phyloP scores from a whole-genome alignment of 2,113 vertebrate species.

The Triplophysa tibetana region DNA sequence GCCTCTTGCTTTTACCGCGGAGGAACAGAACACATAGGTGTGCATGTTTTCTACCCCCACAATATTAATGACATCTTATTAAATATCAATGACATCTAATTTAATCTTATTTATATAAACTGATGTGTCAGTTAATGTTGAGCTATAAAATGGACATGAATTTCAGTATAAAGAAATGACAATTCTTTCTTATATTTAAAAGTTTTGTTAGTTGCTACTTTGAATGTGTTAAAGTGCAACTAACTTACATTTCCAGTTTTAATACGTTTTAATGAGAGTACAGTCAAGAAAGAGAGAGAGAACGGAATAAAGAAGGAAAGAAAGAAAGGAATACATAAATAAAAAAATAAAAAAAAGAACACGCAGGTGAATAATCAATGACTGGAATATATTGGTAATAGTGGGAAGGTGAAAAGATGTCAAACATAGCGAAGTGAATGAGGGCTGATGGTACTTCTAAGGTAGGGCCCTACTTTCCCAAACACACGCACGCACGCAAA shows the following conservation, averaged over 20 bases:
- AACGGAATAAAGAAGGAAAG: not conserved
- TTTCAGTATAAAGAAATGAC: not conserved
- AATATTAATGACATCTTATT: not conserved
- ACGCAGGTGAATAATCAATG: not conserved
- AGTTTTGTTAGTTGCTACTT: too few relatives aligned
- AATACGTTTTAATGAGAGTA: too few relatives aligned
- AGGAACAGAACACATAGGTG: not conserved
- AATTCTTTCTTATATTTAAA: too few relatives aligned
- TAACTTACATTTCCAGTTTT: too few relatives aligned
- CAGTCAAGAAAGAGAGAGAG: too few relatives aligned
- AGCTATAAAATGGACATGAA: not conserved
- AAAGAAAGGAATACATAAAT: too few relatives aligned
- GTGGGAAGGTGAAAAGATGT: constrained; percentile 9
- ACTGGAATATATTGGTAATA: not conserved
- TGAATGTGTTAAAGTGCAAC: too few relatives aligned
- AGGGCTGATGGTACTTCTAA: constrained; percentile 2
- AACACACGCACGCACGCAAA: not conserved
- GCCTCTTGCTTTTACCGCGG: not conserved
- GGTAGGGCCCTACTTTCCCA: not conserved
- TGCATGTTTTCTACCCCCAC: not conserved
- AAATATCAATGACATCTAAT: not conserved
- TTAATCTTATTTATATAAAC: not conserved
- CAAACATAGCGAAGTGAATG: not conserved
- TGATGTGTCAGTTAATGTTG: not conserved
- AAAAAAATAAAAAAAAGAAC: not conserved